phyloP scores from a whole-genome alignment of 1,140 invertebrate species.

The Pseudomyrmex cubaensis region DNA sequence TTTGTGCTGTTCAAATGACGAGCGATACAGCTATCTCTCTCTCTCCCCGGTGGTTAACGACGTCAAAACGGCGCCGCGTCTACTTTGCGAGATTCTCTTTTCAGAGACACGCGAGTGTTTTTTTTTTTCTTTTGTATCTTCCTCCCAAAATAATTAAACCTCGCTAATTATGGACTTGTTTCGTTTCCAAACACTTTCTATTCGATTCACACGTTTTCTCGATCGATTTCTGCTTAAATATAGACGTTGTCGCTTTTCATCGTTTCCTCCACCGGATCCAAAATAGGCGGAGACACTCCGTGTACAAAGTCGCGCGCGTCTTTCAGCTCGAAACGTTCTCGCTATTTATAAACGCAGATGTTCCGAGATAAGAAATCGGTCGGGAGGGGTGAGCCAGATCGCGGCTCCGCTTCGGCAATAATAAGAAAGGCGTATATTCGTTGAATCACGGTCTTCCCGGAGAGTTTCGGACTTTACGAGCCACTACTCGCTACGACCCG shows the following conservation, averaged over 20 bases:
- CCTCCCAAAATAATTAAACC: background rate
- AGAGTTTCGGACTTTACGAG: slow-evolving; percentile 63
- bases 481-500: slow-evolving; percentile 46
- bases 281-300: background rate
- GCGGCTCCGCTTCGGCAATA: slow-evolving; percentile 34
- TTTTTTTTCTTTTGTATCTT: background rate
- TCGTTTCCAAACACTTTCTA: background rate
- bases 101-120: background rate
- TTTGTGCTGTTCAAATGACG: background rate
- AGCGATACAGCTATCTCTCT: no score
- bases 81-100: background rate
- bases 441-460: slow-evolving; percentile 56
- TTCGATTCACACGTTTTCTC: no score
- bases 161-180: background rate
- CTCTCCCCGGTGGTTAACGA: background rate
- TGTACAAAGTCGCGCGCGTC: background rate
- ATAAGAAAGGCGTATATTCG: slow-evolving; percentile 59
- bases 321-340: background rate
- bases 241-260: no score
- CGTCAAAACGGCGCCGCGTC: background rate
- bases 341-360: slow-evolving; percentile 24
- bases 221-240: no score
- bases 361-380: slow-evolving; percentile 22
- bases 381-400: background rate
- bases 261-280: background rate